Base-by-base conservation (phyloP, 2,113 vertebrate genomes). In the Colius striatus region DNA sequence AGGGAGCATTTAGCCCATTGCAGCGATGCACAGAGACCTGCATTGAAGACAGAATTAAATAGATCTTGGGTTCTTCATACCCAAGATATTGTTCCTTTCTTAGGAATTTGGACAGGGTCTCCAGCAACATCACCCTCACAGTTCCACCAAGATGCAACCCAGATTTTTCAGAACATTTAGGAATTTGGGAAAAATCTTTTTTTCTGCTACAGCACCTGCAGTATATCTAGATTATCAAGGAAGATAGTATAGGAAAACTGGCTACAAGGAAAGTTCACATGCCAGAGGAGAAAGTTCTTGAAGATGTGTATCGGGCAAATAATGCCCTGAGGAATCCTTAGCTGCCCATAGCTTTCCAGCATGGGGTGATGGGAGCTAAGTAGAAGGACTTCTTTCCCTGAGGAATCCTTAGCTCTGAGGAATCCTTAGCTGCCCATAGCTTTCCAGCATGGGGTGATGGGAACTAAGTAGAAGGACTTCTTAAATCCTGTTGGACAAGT, bases 121-220 rank as follows among this genome's bases (percentile, higher is more conserved):
- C 34, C 32, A 80, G 47, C 23, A 79, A 38, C 41, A 87, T 76
- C 51, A 38, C 51, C 21, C 11, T 74, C 4, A 9, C n/a, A 18
- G 20, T 70, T 70, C 53, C 92, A 6, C 11, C n/a, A 41, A 63
- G 71, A 70, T 20, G 9, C 29, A 86, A 26, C 20, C 21, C 30
- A 57, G 16, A 84, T 41, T 90, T 90, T 94, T 84, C 61, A 91
- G 27, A 92, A 66, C 10, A n/a, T n/a, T 61, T 36, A 89, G 32
- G 21, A 82, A 38, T 74, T 78, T 67, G 30, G 26, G 58, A 68
- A 67, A 68, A 68, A 16, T 16, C 5, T 36, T 67, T 36, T 67
- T 62, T 68, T 43, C 18, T 89, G 21, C 19, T 82, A 12, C 5
- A 71, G 43, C 32, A 81, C 11, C 32, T 27, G 9, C 38, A 81